A percentile compares a stretch with the other conserved stretches of the same genome.
Evolutionary conservation across 2,113 vertebrate genomes (phyloP).

Genomic region (Tichodroma muraria): DNA sequence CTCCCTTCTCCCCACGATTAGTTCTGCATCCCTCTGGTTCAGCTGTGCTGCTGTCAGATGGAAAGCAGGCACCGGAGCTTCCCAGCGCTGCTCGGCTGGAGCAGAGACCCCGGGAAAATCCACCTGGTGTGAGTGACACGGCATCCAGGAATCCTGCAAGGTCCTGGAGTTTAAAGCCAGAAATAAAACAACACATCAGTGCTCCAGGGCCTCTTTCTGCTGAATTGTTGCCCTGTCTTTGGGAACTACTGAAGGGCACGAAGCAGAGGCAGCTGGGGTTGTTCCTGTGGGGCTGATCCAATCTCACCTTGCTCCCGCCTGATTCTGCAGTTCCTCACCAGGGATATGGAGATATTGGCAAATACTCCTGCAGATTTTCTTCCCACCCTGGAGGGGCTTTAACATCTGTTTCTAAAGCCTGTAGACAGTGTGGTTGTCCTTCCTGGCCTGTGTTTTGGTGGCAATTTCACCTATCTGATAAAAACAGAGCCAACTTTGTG

Average conservation of each 20-base stretch:
- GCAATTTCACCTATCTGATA: neutral
- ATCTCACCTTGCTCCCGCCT: neutral
- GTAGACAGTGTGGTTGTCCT: neutral
- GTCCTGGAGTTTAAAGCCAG: constrained; percentile 4
- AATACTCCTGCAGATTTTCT: neutral
- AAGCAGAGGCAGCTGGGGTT: neutral
- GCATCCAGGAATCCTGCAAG: neutral
- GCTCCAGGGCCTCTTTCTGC: neutral
- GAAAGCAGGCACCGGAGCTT: neutral
- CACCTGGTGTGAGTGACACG: neutral
- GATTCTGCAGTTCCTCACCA: neutral
- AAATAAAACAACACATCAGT: neutral
- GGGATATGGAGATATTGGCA: neutral
- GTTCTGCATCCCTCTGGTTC: constrained; percentile 3
- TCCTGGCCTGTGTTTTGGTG: neutral
- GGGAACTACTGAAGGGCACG: neutral
- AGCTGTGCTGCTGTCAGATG: constrained; percentile 33
- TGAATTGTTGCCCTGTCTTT: neutral
- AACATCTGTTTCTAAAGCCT: neutral
- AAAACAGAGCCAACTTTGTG: neutral
- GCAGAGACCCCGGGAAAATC: neutral
- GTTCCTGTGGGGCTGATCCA: neutral
- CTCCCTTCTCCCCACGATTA: neutral
- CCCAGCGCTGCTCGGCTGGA: neutral
- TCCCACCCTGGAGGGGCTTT: neutral